These are phyloP conservation scores for Pseudomugil gertrudae DNA, from an alignment of 2,797 vertebrate species.

Conservation along the genomic window DNA sequence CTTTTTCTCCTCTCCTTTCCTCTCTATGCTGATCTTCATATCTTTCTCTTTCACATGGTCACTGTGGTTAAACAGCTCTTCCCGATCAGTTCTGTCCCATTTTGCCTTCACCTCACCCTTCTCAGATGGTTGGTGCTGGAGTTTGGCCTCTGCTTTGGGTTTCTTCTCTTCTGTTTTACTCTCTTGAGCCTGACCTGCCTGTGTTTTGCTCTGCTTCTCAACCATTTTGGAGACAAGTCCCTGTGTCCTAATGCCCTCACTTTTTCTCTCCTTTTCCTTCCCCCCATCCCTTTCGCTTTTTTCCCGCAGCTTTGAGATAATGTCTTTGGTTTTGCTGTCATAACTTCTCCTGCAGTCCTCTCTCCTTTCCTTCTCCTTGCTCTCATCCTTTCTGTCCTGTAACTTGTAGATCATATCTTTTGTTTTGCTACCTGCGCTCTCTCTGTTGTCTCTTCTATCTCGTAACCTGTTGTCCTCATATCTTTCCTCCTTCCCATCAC, in stretches of 20 bases:
- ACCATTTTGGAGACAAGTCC: slow-evolving; percentile 81
- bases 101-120: slow-evolving; percentile 51
- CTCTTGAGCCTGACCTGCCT: slow-evolving; percentile 79
- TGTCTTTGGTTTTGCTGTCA: slow-evolving; percentile 81
- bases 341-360: slow-evolving; percentile 76
- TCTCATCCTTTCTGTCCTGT: slow-evolving; percentile 78
- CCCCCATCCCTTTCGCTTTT: slow-evolving; percentile 75
- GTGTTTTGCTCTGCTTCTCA: slow-evolving; percentile 80
- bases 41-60: slow-evolving; percentile 57
- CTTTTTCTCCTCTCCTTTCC: slow-evolving; percentile 49
- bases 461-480: slow-evolving; percentile 73
- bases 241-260: slow-evolving; percentile 77
- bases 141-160: slow-evolving; percentile 55
- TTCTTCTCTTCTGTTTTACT: slow-evolving; percentile 66
- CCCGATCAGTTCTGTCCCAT: slow-evolving; percentile 52
- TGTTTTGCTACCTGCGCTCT: slow-evolving; percentile 81
- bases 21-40: slow-evolving; percentile 19
- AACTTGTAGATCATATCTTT: slow-evolving; percentile 83
- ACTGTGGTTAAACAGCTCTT: slow-evolving; percentile 68
- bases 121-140: slow-evolving; percentile 54
- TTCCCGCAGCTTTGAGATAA: slow-evolving; percentile 80
- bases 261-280: slow-evolving; percentile 81
- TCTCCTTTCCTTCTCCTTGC: slow-evolving; percentile 74
- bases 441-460: slow-evolving; percentile 78
- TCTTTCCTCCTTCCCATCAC: slow-evolving; percentile 68